Percentiles rank a stretch among this genome's conserved stretches.
Evolutionary conservation across 2,888 invertebrate species (phyloP).

Genomic region (Theretra japonica): DNA sequence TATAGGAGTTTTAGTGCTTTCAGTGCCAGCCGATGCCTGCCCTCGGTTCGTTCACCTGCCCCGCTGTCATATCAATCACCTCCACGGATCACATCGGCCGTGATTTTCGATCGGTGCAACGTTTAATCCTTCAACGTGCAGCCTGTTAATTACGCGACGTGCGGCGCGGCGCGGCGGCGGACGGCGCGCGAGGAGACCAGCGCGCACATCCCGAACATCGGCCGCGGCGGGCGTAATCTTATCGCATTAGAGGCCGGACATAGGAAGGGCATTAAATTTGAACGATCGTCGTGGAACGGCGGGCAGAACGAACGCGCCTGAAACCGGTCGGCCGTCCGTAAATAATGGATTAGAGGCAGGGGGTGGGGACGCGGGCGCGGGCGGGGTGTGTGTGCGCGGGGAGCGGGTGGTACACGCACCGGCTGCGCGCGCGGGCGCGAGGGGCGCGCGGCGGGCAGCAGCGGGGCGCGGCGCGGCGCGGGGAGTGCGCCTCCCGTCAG

Average conservation of each 20-base stretch:
- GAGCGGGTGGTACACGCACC: slow-evolving; percentile 74
- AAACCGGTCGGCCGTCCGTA: slow-evolving; percentile 83
- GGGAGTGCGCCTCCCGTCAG: slow-evolving; percentile 82
- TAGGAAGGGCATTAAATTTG: slow-evolving; percentile 84
- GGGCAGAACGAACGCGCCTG: slow-evolving; percentile 79
- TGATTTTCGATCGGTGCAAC: slow-evolving; percentile 34
- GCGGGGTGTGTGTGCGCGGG: slow-evolving; percentile 50
- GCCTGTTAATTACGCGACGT: slow-evolving; percentile 40
- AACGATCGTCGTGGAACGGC: slow-evolving; percentile 77
- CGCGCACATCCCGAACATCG: slow-evolving; percentile 32
- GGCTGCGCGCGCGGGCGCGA: slow-evolving; percentile 70
- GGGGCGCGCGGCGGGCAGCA: slow-evolving; percentile 51
- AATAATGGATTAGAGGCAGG: slow-evolving; percentile 83
- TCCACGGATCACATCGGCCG: slow-evolving; percentile 48
- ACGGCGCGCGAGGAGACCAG: slow-evolving; percentile 34
- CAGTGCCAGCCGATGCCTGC: slow-evolving; percentile 61
- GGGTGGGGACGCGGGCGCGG: slow-evolving; percentile 69
- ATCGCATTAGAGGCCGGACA: slow-evolving; percentile 82
- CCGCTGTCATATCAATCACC: slow-evolving; percentile 58
- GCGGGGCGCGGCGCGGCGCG: slow-evolving; percentile 47
- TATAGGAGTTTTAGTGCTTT: slow-evolving; percentile 67
- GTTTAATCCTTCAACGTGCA: slow-evolving; percentile 27
- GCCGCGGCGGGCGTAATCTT: slow-evolving; percentile 72
- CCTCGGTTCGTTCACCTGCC: slow-evolving; percentile 62
- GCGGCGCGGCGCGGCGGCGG: slow-evolving; percentile 39